These are phyloP conservation scores for Musca domestica DNA, from an alignment of 1,140 invertebrate species.

Conservation along the genomic window DNA sequence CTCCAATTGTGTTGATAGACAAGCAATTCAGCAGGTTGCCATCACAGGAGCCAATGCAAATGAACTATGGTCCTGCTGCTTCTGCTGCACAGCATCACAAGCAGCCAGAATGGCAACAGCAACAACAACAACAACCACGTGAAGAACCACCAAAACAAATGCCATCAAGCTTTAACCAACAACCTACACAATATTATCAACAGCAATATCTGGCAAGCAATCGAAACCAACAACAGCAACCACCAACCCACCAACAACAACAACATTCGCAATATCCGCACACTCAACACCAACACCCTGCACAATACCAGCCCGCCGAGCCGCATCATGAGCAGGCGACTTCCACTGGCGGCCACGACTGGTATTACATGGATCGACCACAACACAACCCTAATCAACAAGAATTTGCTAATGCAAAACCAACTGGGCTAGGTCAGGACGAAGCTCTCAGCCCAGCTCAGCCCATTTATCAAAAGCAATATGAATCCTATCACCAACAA, in stretches of 20 bases:
- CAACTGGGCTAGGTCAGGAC: too few species aligned
- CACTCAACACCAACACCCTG: conserved; percentile 26
- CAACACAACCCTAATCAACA: too few species aligned
- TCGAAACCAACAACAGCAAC: conserved; percentile 8
- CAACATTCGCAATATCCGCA: conserved; percentile 21
- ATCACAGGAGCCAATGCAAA: conserved; percentile 4
- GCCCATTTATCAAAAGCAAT: conserved; percentile 29
- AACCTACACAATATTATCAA: conserved; percentile 8
- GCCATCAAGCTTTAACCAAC: neutral
- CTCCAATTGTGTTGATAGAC: conserved; percentile 12
- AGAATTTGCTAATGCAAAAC: too few species aligned
- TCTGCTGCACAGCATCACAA: conserved; percentile 25
- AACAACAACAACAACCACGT: conserved; percentile 14
- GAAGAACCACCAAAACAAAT: neutral
- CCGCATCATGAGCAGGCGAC: neutral
- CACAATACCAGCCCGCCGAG: neutral
- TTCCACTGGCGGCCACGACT: too few species aligned
- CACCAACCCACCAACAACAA: conserved; percentile 9
- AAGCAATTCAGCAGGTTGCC: conserved; percentile 6
- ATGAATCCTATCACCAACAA: conserved; percentile 23
- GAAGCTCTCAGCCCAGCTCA: neutral
- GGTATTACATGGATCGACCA: too few species aligned
- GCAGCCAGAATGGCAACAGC: conserved; percentile 28
- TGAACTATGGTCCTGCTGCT: neutral
- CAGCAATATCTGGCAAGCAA: conserved; percentile 7